Evolutionary conservation across 2,888 invertebrate species (phyloP), one percentile per base, ranked within the genome.

Genomic region (Phaedon cochleariae): DNA sequence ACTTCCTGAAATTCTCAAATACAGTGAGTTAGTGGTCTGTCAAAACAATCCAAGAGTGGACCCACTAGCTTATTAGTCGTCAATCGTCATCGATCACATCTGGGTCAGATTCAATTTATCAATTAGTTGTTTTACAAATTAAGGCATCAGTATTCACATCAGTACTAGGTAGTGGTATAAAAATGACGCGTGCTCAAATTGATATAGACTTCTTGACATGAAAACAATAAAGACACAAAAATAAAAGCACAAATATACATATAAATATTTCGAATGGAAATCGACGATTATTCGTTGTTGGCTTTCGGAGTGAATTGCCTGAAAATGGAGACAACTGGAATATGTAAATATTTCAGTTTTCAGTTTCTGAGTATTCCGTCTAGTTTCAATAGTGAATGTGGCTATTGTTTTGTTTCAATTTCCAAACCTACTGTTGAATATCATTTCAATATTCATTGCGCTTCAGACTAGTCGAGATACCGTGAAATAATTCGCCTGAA

Each of bases 341-440:
- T 52, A 52, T 52, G 31, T 52, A 31, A 52, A 52, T 52, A 52
- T 52, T 52, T 31, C 29, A 26, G 51, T 22, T 37, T 2, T 7
- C n/a, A n/a, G n/a, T 26, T 7, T 26, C 26, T 41, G 15, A 3
- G n/a, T 4, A 41, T 15, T 15, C 60, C 48, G 41, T 34, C 60
- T 59, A 48, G 59, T 59, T 59, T 59, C 59, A 51, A 51, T 59
- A 49, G 34, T 37, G 52, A 60, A 60, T 34, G 52, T 60, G 29
- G 52, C 37, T 41, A 52, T 60, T 60, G 52, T 60, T 60, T 34
- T 52, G 10, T 41, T 15, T 12, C 15, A 41, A 15, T 41, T 41
- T 41, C 41, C 15, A 41, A n/a, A n/a, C n/a, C 15, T 26, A 5
- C 41, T 41, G 15, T 41, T 41, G 41, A 41, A 41, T 9, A 41